Evolutionary conservation across 2,797 vertebrate genomes (phyloP).

Genomic region (Poeciliopsis presidionis): DNA sequence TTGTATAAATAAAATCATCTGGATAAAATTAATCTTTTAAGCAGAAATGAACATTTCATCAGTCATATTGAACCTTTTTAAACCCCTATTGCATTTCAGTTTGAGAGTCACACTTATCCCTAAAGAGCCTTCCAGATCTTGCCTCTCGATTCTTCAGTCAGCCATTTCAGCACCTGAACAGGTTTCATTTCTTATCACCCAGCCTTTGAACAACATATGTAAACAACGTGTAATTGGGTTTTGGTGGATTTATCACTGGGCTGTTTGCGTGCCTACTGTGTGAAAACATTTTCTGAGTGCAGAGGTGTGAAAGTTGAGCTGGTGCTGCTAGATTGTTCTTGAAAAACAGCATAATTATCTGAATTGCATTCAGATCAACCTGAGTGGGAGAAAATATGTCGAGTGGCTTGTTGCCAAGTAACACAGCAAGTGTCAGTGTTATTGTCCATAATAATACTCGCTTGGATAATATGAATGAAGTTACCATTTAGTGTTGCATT

Average conservation of each 20-base stretch:
- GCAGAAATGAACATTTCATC: background rate
- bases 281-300: constrained; percentile 32
- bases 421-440: constrained; percentile 45
- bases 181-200: constrained; percentile 61
- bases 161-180: constrained; percentile 44
- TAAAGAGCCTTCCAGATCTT: constrained; percentile 9
- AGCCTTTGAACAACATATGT: constrained; percentile 23
- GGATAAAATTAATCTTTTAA: background rate
- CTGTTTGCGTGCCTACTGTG: constrained; percentile 12
- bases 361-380: constrained; percentile 43
- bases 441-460: constrained; percentile 26
- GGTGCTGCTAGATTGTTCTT: constrained; percentile 49
- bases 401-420: constrained; percentile 72
- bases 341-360: constrained; percentile 58
- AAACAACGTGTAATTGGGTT: constrained; percentile 29
- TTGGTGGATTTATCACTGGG: constrained; percentile 14
- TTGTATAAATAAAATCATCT: background rate
- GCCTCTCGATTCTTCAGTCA: constrained; percentile 44
- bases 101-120: background rate
- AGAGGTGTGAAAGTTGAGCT: constrained; percentile 24
- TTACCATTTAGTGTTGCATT: constrained; percentile 2
- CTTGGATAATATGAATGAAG: constrained; percentile 12
- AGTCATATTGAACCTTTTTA: background rate
- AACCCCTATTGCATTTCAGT: background rate
- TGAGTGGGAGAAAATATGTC: constrained; percentile 62